Percentiles rank a stretch among this genome's conserved stretches.
Conservation (phyloP, 2,797 vertebrate genomes). For the Pyrocephalus nanus region DNA sequence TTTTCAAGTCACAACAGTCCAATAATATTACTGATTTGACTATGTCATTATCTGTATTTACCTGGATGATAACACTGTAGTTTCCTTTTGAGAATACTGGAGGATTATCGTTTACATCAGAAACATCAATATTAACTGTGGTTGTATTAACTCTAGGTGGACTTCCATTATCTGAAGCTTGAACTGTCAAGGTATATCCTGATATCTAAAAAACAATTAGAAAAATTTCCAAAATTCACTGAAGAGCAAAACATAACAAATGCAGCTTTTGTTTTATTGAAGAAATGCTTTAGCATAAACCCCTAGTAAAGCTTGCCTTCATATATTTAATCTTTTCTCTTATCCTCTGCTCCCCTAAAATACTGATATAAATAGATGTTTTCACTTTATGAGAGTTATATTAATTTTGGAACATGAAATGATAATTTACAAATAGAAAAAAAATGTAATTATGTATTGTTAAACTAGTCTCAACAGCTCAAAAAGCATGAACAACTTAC, state of each 20-base stretch:
- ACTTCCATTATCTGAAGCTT: constrained; percentile 88
- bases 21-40: background rate
- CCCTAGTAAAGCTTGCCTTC: background rate
- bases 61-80: constrained; percentile 96
- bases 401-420: background rate
- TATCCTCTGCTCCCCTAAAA: accelerated
- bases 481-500: constrained; percentile 71
- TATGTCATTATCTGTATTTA: constrained; percentile 48
- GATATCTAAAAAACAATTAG: constrained; percentile 83
- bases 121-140: constrained; percentile 94
- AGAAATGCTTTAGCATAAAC: no score
- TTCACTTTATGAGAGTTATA: background rate
- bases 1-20: background rate
- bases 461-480: background rate
- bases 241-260: background rate
- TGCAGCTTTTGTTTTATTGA: background rate
- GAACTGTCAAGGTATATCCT: constrained; percentile 91
- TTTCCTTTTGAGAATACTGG: constrained; percentile 93
- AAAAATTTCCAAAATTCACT: background rate
- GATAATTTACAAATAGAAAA: background rate
- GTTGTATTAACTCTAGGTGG: constrained; percentile 84
- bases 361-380: background rate
- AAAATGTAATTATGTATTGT: background rate
- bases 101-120: constrained; percentile 96
- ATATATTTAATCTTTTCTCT: background rate